Conservation (phyloP, 2,888 invertebrate genomes). For the Lobophora halterata region DNA sequence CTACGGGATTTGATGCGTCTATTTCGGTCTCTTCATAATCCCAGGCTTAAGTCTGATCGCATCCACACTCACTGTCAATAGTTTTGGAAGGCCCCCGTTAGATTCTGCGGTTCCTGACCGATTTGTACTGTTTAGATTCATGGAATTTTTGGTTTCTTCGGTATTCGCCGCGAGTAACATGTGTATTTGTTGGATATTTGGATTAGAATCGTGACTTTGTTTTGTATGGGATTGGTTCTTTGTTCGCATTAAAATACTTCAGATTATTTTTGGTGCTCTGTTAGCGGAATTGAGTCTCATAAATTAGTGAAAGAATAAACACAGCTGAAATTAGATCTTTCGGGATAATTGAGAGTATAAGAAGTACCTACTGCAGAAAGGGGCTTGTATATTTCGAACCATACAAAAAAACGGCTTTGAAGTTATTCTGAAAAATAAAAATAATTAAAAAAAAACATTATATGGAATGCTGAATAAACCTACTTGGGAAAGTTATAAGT, state of each 20-base stretch:
- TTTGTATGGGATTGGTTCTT: constrained; percentile 23
- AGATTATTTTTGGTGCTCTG: constrained; percentile 5
- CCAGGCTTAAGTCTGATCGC: constrained; percentile 78
- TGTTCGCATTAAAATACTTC: constrained; percentile 14
- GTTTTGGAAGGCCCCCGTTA: constrained; percentile 75
- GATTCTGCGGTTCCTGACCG: constrained; percentile 71
- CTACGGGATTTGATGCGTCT: constrained; percentile 77
- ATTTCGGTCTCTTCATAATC: constrained; percentile 80
- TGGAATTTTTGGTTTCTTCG: constrained; percentile 73
- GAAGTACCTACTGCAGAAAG: no score
- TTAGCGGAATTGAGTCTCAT: neutral
- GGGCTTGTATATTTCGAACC: no score
- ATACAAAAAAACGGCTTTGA: neutral
- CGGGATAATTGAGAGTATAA: no score
- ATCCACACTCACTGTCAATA: constrained; percentile 81
- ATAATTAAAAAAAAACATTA: no score
- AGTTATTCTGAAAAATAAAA: no score
- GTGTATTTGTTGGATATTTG: constrained; percentile 50
- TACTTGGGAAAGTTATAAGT: no score
- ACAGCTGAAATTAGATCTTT: no score
- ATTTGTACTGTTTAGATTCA: constrained; percentile 69
- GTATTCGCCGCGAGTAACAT: constrained; percentile 54
- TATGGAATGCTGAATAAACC: neutral
- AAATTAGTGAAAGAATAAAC: constrained; percentile 5
- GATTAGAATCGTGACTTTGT: constrained; percentile 27